Conservation (phyloP, 2,113 vertebrate genomes). For the Hippocampus mohnikei region DNA sequence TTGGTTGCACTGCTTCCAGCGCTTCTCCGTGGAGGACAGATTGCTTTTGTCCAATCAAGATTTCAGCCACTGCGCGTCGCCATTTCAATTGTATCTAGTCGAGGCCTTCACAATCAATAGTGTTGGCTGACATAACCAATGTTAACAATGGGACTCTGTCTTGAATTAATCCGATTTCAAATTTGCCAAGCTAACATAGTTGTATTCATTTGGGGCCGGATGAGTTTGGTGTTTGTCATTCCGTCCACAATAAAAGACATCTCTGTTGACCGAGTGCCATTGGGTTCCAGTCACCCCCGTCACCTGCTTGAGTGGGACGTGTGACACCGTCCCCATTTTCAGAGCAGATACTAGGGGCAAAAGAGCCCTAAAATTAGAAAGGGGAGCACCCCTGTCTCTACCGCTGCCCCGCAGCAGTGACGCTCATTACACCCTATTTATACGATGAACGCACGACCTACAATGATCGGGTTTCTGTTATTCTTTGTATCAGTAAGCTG, state of each 20-base stretch:
- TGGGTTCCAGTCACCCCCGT: slow-evolving; percentile 32
- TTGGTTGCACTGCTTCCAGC: too few species aligned
- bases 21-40: too few species aligned
- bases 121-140: too few species aligned
- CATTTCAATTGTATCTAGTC: too few species aligned
- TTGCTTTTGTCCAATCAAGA: too few species aligned
- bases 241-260: slow-evolving; percentile 22
- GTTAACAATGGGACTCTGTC: too few species aligned
- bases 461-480: slow-evolving; percentile 70
- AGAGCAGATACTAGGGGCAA: slow-evolving; percentile 53
- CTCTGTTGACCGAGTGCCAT: slow-evolving; percentile 18
- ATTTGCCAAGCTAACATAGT: not conserved
- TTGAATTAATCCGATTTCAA: too few species aligned
- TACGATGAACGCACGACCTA: slow-evolving; percentile 52
- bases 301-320: slow-evolving; percentile 42
- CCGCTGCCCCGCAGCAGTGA: slow-evolving; percentile 60
- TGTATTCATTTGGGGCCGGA: not conserved
- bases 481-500: slow-evolving; percentile 46
- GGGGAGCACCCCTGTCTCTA: slow-evolving; percentile 57
- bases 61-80: too few species aligned
- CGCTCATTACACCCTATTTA: slow-evolving; percentile 71
- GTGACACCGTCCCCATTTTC: slow-evolving; percentile 62
- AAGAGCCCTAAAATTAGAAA: slow-evolving; percentile 70
- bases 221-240: slow-evolving; percentile 1
- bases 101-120: too few species aligned